phyloP scores from a whole-genome alignment of 92 coral and sea anemone species.

The Epizoanthus stellaris region DNA sequence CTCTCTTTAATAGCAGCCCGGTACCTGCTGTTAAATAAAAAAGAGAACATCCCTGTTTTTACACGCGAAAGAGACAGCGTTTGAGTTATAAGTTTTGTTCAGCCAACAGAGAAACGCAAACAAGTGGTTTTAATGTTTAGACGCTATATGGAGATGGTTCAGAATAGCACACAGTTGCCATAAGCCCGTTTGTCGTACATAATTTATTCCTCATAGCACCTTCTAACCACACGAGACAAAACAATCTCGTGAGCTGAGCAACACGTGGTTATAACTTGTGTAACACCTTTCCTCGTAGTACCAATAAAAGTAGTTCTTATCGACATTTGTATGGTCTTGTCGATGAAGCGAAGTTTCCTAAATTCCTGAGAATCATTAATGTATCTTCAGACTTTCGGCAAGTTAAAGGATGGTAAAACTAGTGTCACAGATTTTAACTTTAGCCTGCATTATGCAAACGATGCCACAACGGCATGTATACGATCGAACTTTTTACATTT shows the following conservation, averaged over 20 bases:
- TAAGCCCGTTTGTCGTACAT: background rate
- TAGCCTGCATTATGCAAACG: too few relatives aligned
- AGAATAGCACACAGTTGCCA: background rate
- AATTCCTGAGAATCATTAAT: too few relatives aligned
- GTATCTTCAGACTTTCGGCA: too few relatives aligned
- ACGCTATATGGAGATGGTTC: background rate
- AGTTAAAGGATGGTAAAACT: too few relatives aligned
- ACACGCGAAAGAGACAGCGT: too few relatives aligned
- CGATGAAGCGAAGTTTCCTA: too few relatives aligned
- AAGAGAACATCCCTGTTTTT: background rate
- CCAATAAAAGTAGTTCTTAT: too few relatives aligned
- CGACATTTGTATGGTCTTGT: too few relatives aligned
- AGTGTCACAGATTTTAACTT: too few relatives aligned
- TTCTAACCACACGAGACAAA: slow-evolving; percentile 27
- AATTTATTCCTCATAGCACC: slow-evolving; percentile 7
- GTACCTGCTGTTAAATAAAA: background rate
- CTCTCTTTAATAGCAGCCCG: background rate
- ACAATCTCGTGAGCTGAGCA: slow-evolving; percentile 1
- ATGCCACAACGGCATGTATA: too few relatives aligned
- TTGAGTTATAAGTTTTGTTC: background rate
- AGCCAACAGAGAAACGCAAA: background rate
- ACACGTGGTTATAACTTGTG: slow-evolving; percentile 19
- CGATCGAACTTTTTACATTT: too few relatives aligned
- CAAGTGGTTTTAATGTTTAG: slow-evolving; percentile 16
- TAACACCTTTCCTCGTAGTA: too few relatives aligned